A percentile compares a stretch with the other conserved stretches of the same genome.
phyloP scores from a whole-genome alignment of 2,797 vertebrate genomes.

The Notolepis coatsorum region DNA sequence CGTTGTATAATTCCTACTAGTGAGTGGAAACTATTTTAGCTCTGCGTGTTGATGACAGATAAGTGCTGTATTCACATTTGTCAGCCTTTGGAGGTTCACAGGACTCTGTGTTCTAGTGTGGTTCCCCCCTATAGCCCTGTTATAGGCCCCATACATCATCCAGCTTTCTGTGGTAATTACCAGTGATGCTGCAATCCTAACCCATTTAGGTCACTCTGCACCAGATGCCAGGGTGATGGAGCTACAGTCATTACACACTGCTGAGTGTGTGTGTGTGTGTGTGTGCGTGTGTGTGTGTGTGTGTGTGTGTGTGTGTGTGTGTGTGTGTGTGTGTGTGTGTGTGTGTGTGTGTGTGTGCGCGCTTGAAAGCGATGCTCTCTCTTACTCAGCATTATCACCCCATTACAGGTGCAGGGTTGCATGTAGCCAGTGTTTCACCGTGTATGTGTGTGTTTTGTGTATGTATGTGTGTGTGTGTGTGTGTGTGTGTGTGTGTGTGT shows the following conservation, averaged over 20 bases:
- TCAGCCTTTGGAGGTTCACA: no score
- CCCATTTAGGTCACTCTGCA: slow-evolving; percentile 66
- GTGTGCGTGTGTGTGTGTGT: slow-evolving; percentile 27
- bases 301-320: slow-evolving; percentile 11
- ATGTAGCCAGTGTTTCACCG: not conserved
- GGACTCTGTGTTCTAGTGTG: no score
- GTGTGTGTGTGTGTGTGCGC: not conserved
- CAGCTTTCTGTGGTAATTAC: slow-evolving; percentile 69
- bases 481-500: not conserved
- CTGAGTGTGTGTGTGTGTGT: not conserved
- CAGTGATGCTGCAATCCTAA: slow-evolving; percentile 66
- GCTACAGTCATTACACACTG: slow-evolving; percentile 56
- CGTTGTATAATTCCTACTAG: no score
- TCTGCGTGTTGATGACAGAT: no score
- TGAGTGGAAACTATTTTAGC: no score
- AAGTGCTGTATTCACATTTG: no score
- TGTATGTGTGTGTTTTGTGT: no score
- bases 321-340: not conserved
- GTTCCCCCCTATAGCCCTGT: no score
- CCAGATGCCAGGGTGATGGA: slow-evolving; percentile 56
- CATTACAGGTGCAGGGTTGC: slow-evolving; percentile 68
- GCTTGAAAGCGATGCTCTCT: slow-evolving; percentile 36
- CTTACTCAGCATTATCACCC: slow-evolving; percentile 75
- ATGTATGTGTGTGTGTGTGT: slow-evolving; percentile 12
- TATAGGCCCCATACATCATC: no score